These are phyloP conservation scores for Actinemys pallida DNA, from an alignment of 2,113 vertebrate genomes.

Conservation along the genomic window DNA sequence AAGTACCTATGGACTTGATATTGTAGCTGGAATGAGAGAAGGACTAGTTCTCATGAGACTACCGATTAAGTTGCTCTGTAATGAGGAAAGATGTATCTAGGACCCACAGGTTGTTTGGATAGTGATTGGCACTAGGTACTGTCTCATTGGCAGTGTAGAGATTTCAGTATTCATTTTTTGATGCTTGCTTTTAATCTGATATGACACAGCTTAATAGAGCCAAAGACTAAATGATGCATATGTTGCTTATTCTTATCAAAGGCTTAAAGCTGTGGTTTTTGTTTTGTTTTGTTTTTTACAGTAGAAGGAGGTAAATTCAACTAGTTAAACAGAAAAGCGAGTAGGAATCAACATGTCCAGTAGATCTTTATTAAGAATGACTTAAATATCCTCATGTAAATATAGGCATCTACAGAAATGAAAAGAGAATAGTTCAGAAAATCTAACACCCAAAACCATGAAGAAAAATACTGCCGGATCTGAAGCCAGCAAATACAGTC, in stretches of 20 bases:
- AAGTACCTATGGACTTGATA: constrained; percentile 32
- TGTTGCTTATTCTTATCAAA: constrained; percentile 30
- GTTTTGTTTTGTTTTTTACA: not conserved
- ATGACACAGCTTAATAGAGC: constrained; percentile 63
- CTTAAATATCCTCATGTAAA: not conserved
- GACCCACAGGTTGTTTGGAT: constrained; percentile 46
- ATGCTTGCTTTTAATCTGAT: constrained; percentile 64
- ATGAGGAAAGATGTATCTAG: constrained; percentile 53
- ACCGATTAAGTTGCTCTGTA: constrained; percentile 34
- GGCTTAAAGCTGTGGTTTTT: not conserved
- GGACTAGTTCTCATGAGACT: constrained; percentile 31
- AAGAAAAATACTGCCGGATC: not conserved
- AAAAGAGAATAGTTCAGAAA: not conserved
- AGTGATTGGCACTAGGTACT: constrained; percentile 49
- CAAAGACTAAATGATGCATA: constrained; percentile 32
- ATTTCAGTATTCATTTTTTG: constrained; percentile 69
- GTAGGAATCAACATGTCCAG: not conserved
- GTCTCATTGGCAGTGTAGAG: constrained; percentile 44
- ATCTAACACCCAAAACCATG: not conserved
- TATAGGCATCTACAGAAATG: not conserved
- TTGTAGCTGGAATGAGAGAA: constrained; percentile 5
- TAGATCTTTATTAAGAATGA: not conserved
- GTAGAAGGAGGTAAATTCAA: not conserved
- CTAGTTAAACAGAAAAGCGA: not conserved
- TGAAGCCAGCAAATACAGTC: not conserved